Base-by-base conservation (phyloP, 2,888 invertebrate species). In the Slavum lentiscoides region DNA sequence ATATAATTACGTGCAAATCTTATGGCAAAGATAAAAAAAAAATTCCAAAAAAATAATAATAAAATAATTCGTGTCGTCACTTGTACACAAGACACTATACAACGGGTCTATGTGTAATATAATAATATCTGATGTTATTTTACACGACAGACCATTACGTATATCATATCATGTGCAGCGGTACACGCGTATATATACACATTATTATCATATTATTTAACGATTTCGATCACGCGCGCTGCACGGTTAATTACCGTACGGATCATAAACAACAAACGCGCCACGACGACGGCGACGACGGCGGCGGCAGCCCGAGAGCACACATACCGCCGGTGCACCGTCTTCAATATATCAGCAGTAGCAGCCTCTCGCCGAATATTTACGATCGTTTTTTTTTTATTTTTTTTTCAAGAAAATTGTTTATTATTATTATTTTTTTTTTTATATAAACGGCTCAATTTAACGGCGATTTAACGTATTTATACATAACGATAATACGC, bases 151-250 rank as follows among this genome's bases (percentile, higher is more conserved):
- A 75, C 59, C 75, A 19, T 75, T 75, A 30, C 30, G 4, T 30
- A 62, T 43, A 21, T 53, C 15, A 53, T 53, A 53, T 53, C n/a
- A n/a, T 30, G 30, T 30, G 30, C 4, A 30, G n/a, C 30, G 30
- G 30, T 43, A 58, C 55, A 59, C 43, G 43, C 43, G 43, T 30
- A 30, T 30, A n/a, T 30, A 9, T 5, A 9, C 9, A 9, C n/a
- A n/a, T n/a, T n/a, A n/a, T n/a, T n/a, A n/a, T n/a, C n/a, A n/a
- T n/a, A n/a, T n/a, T n/a, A n/a, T 49, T 75, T 75, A 75, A 67
- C 75, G 75, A 69, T 77, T 77, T 77, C 77, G 69, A 77, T 77
- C 68, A 69, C 77, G 69, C 77, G 69, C 77, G 62, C 61, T 4
- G 6, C 13, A 9, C 61, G 77, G 77, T 68, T 69, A 77, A 77